These are phyloP conservation scores for Oxytorus armatus DNA, from an alignment of 2,888 invertebrate genomes.

Conservation along the genomic window DNA sequence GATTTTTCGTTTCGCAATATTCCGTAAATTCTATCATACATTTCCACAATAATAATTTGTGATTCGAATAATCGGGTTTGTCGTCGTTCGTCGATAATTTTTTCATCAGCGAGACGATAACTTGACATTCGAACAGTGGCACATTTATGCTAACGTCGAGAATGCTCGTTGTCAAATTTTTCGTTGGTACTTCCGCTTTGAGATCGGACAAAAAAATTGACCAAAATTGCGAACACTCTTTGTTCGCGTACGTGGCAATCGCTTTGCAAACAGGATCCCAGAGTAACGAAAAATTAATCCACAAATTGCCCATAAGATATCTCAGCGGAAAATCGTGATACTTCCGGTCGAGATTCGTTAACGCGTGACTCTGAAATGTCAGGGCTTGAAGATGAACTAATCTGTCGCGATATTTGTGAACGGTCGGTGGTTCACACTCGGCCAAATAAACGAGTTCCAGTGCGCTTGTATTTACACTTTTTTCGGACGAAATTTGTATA, in stretches of 20 bases:
- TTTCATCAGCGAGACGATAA: conserved; percentile 70
- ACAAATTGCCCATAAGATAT: conserved; percentile 93
- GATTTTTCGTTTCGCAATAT: conserved; percentile 92
- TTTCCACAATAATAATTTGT: conserved; percentile 93
- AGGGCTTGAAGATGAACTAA: conserved; percentile 91
- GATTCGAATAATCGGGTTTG: conserved; percentile 90
- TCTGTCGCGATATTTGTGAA: conserved; percentile 93
- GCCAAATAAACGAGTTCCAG: conserved; percentile 85
- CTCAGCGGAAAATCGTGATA: conserved; percentile 89
- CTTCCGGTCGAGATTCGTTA: conserved; percentile 86
- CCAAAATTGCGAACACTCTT: conserved; percentile 89
- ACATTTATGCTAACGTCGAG: conserved; percentile 81
- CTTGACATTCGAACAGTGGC: conserved; percentile 72
- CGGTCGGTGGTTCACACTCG: conserved; percentile 89
- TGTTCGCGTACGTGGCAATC: conserved; percentile 89
- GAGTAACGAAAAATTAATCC: conserved; percentile 94
- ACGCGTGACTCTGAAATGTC: conserved; percentile 83
- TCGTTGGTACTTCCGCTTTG: conserved; percentile 84
- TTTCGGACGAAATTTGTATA: conserved; percentile 82
- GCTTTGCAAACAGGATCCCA: conserved; percentile 94
- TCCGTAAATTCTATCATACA: conserved; percentile 90
- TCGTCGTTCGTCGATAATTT: conserved; percentile 84
- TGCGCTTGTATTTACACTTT: conserved; percentile 75
- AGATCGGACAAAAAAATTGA: conserved; percentile 88
- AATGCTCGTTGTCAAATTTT: conserved; percentile 83